These are phyloP conservation scores for Guaruba guarouba DNA, from an alignment of 2,113 vertebrate genomes.

Conservation along the genomic window DNA sequence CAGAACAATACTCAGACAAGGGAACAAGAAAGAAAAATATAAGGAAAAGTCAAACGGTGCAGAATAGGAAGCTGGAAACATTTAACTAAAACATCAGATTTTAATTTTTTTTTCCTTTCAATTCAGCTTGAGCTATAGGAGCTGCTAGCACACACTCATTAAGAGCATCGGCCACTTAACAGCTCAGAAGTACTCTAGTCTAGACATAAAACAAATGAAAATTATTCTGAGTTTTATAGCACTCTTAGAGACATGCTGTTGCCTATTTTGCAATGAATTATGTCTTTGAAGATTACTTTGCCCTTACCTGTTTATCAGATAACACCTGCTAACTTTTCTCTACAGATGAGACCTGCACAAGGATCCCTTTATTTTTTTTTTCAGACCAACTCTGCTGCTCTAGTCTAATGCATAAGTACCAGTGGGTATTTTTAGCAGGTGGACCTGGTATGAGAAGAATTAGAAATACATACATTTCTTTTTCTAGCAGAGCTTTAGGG, in stretches of 20 bases:
- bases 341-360: rapidly evolving
- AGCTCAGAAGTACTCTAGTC: background rate
- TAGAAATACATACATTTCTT: background rate
- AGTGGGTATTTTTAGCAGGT: background rate
- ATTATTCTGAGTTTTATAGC: background rate
- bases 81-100: background rate
- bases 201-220: background rate
- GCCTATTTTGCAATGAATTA: rapidly evolving
- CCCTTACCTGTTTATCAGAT: rapidly evolving
- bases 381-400: background rate
- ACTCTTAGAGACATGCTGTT: rapidly evolving
- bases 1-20: background rate
- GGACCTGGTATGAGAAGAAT: background rate
- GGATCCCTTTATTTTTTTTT: background rate
- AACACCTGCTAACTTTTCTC: rapidly evolving
- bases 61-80: background rate
- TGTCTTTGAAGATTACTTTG: background rate
- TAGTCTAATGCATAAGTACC: background rate
- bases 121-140: background rate
- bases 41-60: background rate
- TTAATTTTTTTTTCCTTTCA: background rate
- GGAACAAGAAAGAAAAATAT: background rate
- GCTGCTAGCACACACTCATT: background rate
- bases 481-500: background rate
- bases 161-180: background rate